Evolutionary conservation across 2,888 invertebrate genomes (phyloP).

Genomic region (Corythucha ciliata): DNA sequence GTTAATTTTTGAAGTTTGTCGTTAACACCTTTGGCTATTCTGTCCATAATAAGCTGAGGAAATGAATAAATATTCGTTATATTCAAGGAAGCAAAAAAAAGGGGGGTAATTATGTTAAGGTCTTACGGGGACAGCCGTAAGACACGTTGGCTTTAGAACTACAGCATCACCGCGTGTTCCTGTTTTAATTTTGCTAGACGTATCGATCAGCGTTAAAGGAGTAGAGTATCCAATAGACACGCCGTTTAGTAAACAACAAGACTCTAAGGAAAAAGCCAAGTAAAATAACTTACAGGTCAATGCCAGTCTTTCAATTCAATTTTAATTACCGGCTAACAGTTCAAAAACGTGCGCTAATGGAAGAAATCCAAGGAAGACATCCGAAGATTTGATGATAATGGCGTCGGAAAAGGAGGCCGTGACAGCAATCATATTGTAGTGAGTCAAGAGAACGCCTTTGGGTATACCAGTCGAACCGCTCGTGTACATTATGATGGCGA

Average conservation of each 20-base stretch:
- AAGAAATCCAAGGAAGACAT: constrained; percentile 87
- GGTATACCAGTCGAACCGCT: constrained; percentile 95
- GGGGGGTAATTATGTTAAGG: not conserved
- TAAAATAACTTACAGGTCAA: not conserved
- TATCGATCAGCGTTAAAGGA: constrained; percentile 83
- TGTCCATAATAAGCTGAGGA: constrained; percentile 82
- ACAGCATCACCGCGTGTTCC: constrained; percentile 92
- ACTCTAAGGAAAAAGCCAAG: constrained; percentile 33
- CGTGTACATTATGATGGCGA: constrained; percentile 98
- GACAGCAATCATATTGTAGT: constrained; percentile 71
- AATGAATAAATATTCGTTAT: constrained; percentile 5
- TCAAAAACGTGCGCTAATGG: constrained; percentile 97
- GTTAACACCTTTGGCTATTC: constrained; percentile 89
- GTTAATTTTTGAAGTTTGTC: constrained; percentile 84
- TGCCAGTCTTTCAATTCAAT: not conserved
- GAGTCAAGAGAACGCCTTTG: constrained; percentile 77
- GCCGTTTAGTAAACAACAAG: constrained; percentile 47
- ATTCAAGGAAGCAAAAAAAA: not conserved
- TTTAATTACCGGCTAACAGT: constrained; percentile 59
- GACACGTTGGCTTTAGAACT: constrained; percentile 81
- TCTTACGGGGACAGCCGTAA: constrained; percentile 90
- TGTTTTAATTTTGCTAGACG: constrained; percentile 89
- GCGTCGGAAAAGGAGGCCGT: constrained; percentile 73
- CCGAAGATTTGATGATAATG: constrained; percentile 52
- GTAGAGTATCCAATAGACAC: constrained; percentile 94